Evolutionary conservation across 1,140 invertebrate species (phyloP).

Genomic region (Arctopsyche grandis): DNA sequence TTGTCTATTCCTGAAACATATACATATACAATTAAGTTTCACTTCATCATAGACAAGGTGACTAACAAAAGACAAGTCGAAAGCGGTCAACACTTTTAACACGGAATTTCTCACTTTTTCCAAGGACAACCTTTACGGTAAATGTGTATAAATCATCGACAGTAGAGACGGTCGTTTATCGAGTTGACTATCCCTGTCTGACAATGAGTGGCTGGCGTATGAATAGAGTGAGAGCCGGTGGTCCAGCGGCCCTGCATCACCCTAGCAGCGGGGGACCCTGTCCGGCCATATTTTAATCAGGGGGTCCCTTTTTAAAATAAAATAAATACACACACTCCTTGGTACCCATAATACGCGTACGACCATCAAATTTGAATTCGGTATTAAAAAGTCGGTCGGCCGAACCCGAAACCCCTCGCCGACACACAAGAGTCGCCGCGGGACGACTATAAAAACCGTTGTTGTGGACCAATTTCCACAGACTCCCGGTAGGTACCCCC

Average conservation of each 20-base stretch:
- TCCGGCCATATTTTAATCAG: constrained; percentile 44
- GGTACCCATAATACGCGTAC: neutral
- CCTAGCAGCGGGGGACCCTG: constrained; percentile 29
- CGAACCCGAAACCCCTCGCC: neutral
- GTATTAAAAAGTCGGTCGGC: constrained; percentile 29
- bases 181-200: constrained; percentile 22
- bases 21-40: too few species aligned
- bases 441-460: constrained; percentile 33
- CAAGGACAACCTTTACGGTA: too few species aligned
- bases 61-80: too few species aligned
- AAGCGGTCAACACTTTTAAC: too few species aligned
- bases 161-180: too few species aligned
- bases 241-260: constrained; percentile 21
- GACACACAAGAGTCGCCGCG: neutral
- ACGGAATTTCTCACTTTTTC: too few species aligned
- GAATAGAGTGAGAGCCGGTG: constrained; percentile 34
- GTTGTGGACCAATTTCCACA: constrained; percentile 2
- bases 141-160: too few species aligned
- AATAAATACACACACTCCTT: neutral
- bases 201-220: neutral
- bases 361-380: constrained; percentile 38
- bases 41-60: too few species aligned
- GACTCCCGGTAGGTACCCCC: neutral
- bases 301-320: constrained; percentile 23
- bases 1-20: too few species aligned